Conservation (phyloP, 1,140 invertebrate genomes). For the Neotoxoptera formosana region DNA sequence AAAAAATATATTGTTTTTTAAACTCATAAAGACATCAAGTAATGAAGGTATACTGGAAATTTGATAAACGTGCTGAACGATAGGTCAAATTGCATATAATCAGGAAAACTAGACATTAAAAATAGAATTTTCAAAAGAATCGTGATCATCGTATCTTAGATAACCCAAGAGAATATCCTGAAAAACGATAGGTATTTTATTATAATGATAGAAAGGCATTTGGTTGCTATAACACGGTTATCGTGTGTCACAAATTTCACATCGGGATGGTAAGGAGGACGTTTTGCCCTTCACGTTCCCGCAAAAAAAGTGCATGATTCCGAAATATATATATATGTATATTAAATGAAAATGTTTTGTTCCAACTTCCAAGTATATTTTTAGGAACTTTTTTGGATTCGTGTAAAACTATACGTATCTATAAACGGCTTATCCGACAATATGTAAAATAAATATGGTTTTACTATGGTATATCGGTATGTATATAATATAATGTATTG, state of each 20-base stretch:
- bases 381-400: not conserved
- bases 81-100: not conserved
- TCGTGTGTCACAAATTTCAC: constrained; percentile 7
- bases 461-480: not conserved
- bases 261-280: not conserved
- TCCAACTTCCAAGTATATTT: not conserved
- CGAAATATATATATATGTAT: not conserved
- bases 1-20: not conserved
- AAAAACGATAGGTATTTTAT: not conserved
- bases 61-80: not conserved
- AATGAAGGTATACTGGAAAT: not conserved
- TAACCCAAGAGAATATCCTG: not conserved
- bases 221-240: not conserved
- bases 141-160: not conserved
- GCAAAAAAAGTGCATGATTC: not conserved
- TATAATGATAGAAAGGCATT: constrained; percentile 31
- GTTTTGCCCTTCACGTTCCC: not conserved
- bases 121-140: not conserved
- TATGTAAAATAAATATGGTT: not conserved
- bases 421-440: not conserved
- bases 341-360: not conserved
- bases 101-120: not conserved
- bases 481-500: not conserved
- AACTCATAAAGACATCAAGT: not conserved
- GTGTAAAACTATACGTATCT: not conserved